phyloP scores from a whole-genome alignment of 37 sponge, comb jelly and placozoan genomes.

The Aplysina aerophoba region DNA sequence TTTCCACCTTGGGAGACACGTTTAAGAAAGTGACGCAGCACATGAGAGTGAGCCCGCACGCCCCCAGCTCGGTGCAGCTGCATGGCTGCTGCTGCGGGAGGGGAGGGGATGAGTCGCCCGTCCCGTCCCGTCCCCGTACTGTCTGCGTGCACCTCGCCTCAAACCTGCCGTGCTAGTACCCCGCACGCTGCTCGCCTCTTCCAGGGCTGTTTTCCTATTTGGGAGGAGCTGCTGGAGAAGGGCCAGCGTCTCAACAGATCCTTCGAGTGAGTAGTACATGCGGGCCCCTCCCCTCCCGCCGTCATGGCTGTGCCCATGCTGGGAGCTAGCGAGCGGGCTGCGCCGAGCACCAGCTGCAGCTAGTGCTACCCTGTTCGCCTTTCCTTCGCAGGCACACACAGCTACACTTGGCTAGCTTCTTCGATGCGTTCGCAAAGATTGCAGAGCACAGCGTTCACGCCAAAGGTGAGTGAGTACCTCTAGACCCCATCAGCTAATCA shows the following conservation, averaged over 20 bases:
- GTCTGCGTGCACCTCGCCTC: too few relatives aligned
- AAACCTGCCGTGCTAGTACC: not conserved
- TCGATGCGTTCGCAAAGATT: constrained; percentile 65
- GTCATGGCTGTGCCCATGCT: not conserved
- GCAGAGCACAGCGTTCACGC: constrained; percentile 58
- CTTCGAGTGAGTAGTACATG: constrained; percentile 65
- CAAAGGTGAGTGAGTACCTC: constrained; percentile 48
- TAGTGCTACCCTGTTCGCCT: not conserved
- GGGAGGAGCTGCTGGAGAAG: constrained; percentile 73
- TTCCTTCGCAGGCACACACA: not conserved
- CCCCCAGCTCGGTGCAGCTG: too few relatives aligned
- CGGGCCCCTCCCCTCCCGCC: too few relatives aligned
- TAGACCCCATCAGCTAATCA: too few relatives aligned
- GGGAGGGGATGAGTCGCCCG: too few relatives aligned
- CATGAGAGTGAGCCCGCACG: constrained; percentile 66
- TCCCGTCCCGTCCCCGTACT: too few relatives aligned
- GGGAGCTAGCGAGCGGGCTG: too few relatives aligned
- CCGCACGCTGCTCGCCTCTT: not conserved
- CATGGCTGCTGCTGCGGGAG: too few relatives aligned
- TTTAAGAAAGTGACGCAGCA: constrained; percentile 58
- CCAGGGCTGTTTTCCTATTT: constrained; percentile 71
- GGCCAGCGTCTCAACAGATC: constrained; percentile 66
- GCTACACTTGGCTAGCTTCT: constrained; percentile 39
- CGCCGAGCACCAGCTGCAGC: too few relatives aligned
- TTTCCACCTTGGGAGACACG: constrained; percentile 60